Evolutionary conservation across 1,140 invertebrate species (phyloP).

Genomic region (Gyrodactylus bullatarudis): DNA sequence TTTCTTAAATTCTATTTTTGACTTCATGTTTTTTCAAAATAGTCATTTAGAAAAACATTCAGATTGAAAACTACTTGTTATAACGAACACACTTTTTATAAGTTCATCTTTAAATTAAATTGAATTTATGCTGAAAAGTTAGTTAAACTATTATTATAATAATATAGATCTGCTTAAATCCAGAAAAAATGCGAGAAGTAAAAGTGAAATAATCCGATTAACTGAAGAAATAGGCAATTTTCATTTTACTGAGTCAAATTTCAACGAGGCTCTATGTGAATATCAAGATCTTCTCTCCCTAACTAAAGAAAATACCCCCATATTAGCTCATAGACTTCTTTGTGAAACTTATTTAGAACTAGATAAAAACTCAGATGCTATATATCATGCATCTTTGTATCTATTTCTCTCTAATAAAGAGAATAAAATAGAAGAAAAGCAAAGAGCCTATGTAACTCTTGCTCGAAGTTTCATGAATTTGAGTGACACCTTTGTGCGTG

Average conservation of each 20-base stretch:
- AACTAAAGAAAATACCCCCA: not conserved
- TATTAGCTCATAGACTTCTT: not conserved
- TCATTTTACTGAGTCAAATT: not conserved
- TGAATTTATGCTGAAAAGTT: not conserved
- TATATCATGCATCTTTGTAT: not conserved
- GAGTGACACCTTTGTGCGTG: not conserved
- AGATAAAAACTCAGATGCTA: not conserved
- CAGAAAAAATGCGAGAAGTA: not conserved
- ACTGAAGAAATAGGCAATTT: not conserved
- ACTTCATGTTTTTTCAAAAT: not conserved
- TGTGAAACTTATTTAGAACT: not conserved
- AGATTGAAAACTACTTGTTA: too few species aligned
- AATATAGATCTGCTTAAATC: not conserved
- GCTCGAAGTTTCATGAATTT: not conserved
- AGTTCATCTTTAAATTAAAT: not conserved
- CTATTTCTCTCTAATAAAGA: not conserved
- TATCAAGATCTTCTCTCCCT: not conserved
- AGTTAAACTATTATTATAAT: not conserved
- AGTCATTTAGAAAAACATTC: not conserved
- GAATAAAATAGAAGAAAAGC: not conserved
- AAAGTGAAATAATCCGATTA: not conserved
- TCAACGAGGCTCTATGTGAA: not conserved
- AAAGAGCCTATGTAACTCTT: not conserved
- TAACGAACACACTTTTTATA: too few species aligned
- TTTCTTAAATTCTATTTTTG: not conserved